A percentile compares a stretch with the other conserved stretches of the same genome.
These are phyloP conservation scores for Tridacna crocea DNA, from an alignment of 2,888 invertebrate genomes.

Conservation along the genomic window DNA sequence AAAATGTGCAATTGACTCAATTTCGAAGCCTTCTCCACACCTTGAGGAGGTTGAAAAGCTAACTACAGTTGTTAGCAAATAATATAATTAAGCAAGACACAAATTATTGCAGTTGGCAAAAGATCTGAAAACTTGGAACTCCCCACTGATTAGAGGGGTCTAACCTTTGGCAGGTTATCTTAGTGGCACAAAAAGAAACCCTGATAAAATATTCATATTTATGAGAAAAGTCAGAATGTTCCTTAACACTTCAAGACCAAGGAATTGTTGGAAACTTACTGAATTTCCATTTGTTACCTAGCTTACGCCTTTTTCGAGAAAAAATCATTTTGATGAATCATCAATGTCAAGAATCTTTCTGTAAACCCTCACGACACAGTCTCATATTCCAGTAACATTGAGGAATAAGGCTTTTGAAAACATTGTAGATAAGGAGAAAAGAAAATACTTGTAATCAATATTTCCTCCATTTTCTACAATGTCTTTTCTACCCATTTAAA, in stretches of 20 bases:
- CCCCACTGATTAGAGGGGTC: background rate
- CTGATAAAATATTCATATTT: slow-evolving; percentile 24
- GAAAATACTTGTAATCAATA: too few relatives aligned
- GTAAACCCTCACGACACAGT: too few relatives aligned
- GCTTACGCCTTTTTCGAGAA: background rate
- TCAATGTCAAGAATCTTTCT: too few relatives aligned
- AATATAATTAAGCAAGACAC: slow-evolving; percentile 3
- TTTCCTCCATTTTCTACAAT: too few relatives aligned
- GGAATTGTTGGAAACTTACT: background rate
- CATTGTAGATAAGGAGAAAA: too few relatives aligned
- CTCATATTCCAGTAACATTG: too few relatives aligned
- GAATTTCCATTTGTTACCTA: background rate
- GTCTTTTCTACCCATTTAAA: too few relatives aligned
- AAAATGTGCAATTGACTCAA: too few relatives aligned
- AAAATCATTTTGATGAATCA: background rate
- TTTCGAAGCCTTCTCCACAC: too few relatives aligned
- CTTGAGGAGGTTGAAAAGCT: slow-evolving; percentile 13
- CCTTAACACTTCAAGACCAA: background rate
- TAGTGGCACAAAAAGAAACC: background rate
- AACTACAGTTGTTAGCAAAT: background rate
- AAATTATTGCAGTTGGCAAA: slow-evolving; percentile 21
- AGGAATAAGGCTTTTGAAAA: too few relatives aligned
- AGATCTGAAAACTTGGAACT: slow-evolving; percentile 13
- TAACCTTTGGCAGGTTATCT: slow-evolving; percentile 17
- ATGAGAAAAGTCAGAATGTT: background rate